These are phyloP conservation scores for Euplagia quadripunctaria DNA, from an alignment of 2,888 invertebrate species.

Conservation along the genomic window DNA sequence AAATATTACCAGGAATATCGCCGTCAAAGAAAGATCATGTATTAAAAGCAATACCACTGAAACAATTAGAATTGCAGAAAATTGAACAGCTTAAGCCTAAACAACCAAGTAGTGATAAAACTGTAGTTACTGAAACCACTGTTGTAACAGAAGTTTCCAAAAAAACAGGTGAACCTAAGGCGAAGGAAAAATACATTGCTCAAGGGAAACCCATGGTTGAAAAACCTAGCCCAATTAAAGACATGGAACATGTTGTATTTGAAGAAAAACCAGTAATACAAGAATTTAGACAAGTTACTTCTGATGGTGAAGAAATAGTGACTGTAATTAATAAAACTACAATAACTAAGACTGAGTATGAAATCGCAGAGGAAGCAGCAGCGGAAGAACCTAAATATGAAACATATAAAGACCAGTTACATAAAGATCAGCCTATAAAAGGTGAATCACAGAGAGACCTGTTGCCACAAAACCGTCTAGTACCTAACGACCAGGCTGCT, in stretches of 20 bases:
- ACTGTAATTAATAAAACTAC: conserved; percentile 65
- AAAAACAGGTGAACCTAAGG: conserved; percentile 19
- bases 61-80: conserved; percentile 12
- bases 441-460: conserved; percentile 2
- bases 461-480: conserved; percentile 12
- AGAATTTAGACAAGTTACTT: conserved; percentile 58
- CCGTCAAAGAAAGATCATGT: background rate
- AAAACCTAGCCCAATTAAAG: conserved; percentile 38
- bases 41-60: background rate
- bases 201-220: conserved; percentile 27
- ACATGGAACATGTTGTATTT: conserved; percentile 50
- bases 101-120: conserved; percentile 20
- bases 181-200: conserved; percentile 19
- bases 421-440: conserved; percentile 21
- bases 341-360: conserved; percentile 64
- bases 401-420: background rate
- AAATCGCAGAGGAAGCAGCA: conserved; percentile 42
- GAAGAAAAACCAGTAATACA: conserved; percentile 58
- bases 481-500: conserved; percentile 15
- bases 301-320: conserved; percentile 62
- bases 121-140: conserved; percentile 20
- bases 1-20: conserved; percentile 5
- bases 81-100: conserved; percentile 16
- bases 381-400: conserved; percentile 4
- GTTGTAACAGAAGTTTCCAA: conserved; percentile 20